Base-by-base conservation (phyloP, 2,888 invertebrate genomes). In the Drosophila testacea region DNA sequence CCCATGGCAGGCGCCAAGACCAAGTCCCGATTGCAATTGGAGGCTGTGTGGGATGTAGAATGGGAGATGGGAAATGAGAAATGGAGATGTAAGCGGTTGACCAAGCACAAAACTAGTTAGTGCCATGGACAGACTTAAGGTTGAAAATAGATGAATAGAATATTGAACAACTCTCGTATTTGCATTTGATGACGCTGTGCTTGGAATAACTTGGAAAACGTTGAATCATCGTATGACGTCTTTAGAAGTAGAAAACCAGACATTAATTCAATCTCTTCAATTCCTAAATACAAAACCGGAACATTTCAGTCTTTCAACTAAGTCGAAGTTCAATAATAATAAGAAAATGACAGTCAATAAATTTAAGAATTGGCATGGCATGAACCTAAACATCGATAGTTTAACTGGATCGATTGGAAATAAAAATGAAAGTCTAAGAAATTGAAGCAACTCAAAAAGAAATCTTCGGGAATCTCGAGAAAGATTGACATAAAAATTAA, bases 1-100 rank as follows among this genome's bases (percentile, higher is more conserved):
- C 48, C 69, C 72, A 38, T 10, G n/a, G 2, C 42, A 57, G 41
- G 46, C 38, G 32, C 13, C 52, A 34, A 41, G 46, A 41, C 10
- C 48, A 47, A 34, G 13, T 48, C 11, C 42, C 28, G 32, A 13
- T 56, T 39, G 32, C 11, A 48, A 32, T 41, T 48, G 13, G 27
- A 6, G 16, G 10, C 1, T 2, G 9, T 3, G 6, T 11, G 16
- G 34, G 22, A 34, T 16, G 22, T 22, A 10, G 22, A 22, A 22
- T 22, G 22, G 22, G 22, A 44, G n/a, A 10, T 30, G 22, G 22
- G 3, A 16, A 22, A 6, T 32, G 32, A 9, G 1, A 36, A 39
- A 10, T 38, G 30, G n/a, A 28, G 41, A 2, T 36, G 44, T 32
- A 6, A 28, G 13, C n/a, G 28, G 9, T 13, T 46, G 16, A 51